Percentiles rank a stretch among this genome's conserved stretches.
These are phyloP conservation scores for Gymnocypris eckloni DNA, from an alignment of 2,797 vertebrate species.

Conservation along the genomic window DNA sequence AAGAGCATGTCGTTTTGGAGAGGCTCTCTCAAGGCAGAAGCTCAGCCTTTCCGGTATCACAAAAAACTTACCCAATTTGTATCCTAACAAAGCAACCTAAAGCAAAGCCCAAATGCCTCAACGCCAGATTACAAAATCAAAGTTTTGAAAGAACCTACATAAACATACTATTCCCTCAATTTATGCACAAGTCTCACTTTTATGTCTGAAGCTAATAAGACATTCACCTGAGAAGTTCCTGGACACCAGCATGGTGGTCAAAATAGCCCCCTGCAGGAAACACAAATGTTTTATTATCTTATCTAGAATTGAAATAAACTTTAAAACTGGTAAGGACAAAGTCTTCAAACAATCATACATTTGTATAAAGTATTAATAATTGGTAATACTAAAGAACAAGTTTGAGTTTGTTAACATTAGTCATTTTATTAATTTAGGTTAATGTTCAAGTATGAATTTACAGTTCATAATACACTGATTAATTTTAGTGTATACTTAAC, in stretches of 20 bases:
- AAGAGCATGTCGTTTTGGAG: slow-evolving; percentile 84
- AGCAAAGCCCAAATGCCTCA: slow-evolving; percentile 34
- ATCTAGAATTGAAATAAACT: background rate
- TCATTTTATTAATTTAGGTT: background rate
- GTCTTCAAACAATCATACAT: slow-evolving; percentile 41
- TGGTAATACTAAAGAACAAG: background rate
- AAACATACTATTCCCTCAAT: background rate
- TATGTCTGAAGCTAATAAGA: slow-evolving; percentile 5
- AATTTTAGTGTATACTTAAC: background rate
- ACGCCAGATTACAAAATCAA: slow-evolving; percentile 27
- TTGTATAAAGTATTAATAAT: background rate
- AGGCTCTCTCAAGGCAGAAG: slow-evolving; percentile 66
- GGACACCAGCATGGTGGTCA: slow-evolving; percentile 98
- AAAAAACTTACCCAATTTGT: slow-evolving; percentile 45
- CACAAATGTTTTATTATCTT: background rate
- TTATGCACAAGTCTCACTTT: background rate
- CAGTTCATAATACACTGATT: background rate
- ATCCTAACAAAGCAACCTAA: slow-evolving; percentile 44
- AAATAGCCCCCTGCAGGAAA: slow-evolving; percentile 89
- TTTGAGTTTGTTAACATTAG: background rate
- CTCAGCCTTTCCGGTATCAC: slow-evolving; percentile 50
- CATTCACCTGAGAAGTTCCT: slow-evolving; percentile 97
- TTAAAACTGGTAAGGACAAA: background rate
- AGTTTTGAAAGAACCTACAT: slow-evolving; percentile 14
- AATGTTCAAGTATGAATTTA: background rate